These are phyloP conservation scores for Epizoanthus stellaris DNA, from an alignment of 92 coral and sea anemone species.

Conservation along the genomic window DNA sequence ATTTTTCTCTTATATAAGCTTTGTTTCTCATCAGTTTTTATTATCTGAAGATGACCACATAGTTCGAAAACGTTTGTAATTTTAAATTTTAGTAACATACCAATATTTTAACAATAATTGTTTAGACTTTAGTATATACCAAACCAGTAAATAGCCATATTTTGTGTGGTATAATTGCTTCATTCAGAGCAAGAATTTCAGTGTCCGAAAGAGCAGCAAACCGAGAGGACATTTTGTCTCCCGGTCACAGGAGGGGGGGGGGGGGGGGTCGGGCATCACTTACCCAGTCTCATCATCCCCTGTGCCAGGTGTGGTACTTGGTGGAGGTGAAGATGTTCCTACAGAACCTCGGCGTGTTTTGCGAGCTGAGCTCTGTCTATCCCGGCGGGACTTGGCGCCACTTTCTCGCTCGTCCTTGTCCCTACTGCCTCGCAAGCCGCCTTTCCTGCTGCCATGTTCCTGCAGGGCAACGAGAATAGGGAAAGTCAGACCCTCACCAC, in stretches of 20 bases:
- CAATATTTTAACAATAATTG: not conserved
- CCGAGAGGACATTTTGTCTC: too few relatives aligned
- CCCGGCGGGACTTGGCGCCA: constrained; percentile 90
- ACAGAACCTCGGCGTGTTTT: constrained; percentile 68
- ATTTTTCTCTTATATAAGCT: too few relatives aligned
- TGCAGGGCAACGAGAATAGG: constrained; percentile 5
- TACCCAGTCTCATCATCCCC: constrained; percentile 82
- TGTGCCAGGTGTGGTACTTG: constrained; percentile 78
- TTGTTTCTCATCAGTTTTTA: too few relatives aligned
- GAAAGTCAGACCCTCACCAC: not conserved
- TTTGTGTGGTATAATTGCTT: not conserved
- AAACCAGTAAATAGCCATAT: too few relatives aligned
- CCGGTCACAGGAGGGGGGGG: not conserved
- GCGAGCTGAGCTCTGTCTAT: constrained; percentile 89
- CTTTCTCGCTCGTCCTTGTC: constrained; percentile 94
- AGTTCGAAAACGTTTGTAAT: too few relatives aligned
- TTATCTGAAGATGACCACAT: too few relatives aligned
- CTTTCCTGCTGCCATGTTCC: constrained; percentile 88
- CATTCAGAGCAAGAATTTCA: not conserved
- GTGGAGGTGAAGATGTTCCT: constrained; percentile 93
- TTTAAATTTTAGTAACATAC: not conserved
- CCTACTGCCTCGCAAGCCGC: constrained; percentile 69
- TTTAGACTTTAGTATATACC: not conserved
- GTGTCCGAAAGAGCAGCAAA: too few relatives aligned
- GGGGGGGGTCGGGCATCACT: too few relatives aligned